These are phyloP conservation scores for Eurypyga helias DNA, from an alignment of 2,113 vertebrate species.

Conservation along the genomic window DNA sequence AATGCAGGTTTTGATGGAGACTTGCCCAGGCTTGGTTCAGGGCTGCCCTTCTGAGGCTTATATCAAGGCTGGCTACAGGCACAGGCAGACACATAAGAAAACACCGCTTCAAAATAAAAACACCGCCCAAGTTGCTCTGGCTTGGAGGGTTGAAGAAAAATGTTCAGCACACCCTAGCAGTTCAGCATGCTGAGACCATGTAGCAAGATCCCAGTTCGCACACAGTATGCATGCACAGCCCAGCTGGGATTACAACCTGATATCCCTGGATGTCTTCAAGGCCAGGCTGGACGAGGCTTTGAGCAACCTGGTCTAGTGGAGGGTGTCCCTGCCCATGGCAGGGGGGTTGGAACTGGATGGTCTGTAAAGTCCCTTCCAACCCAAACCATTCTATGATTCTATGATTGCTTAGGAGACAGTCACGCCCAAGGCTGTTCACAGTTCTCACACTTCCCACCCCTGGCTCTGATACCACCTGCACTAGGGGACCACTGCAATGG, in stretches of 20 bases:
- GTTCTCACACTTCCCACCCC: neutral
- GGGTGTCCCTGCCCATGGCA: too few relatives aligned
- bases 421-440: neutral
- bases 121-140: neutral
- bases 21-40: neutral
- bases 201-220: neutral
- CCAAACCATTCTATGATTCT: too few relatives aligned
- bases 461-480: neutral
- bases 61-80: neutral
- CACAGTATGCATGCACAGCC: neutral
- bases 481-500: neutral
- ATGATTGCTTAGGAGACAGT: neutral
- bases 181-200: neutral
- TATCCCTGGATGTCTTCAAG: too few relatives aligned
- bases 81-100: rapidly evolving
- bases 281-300: too few relatives aligned
- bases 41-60: neutral
- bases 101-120: neutral
- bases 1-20: neutral
- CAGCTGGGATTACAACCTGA: neutral
- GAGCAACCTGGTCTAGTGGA: too few relatives aligned
- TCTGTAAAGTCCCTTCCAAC: too few relatives aligned
- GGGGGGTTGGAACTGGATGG: too few relatives aligned
- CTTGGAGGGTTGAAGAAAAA: neutral
- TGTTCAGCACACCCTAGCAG: neutral